Base-by-base conservation (phyloP, 2,113 vertebrate genomes). In the Myodes glareolus region DNA sequence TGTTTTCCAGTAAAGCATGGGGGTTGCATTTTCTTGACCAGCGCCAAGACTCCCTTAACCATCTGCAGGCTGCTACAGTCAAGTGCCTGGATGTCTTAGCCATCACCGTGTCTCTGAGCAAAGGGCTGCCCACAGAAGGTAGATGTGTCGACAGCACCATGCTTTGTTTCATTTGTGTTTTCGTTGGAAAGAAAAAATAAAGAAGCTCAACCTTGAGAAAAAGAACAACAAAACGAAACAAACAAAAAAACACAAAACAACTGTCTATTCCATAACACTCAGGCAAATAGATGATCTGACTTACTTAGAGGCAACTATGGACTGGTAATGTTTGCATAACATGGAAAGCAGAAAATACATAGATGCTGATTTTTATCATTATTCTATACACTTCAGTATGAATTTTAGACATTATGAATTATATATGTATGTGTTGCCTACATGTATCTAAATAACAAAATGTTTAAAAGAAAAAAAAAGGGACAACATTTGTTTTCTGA, bases 361-460 rank as follows among this genome's bases (percentile, higher is more conserved):
- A 33, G n/a, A 72, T 29, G 16, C 65, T 94, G 91, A 85, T 95
- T 93, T 77, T 78, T 80, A 91, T 94, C 80, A 89, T n/a, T 95
- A 47, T 92, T 92, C 72, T 84, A 58, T 75, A 88, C 92, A 88
- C 47, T 67, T 2, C 36, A 88, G 52, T 81, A 33, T 52, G 2
- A 31, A 77, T 33, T 92, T 76, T 55, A 95, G 45, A 27, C 33
- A 16, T 50, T 72, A 21, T 47, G 36, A 42, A 39, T 42, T 36
- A 73, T 39, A 61, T 52, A 9, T 65, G 45, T 81, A 25, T 36
- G 88, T 17, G 80, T 61, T 85, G n/a, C 89, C 81, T 67, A 8
- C 17, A 33, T 58, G 25, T 45, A 7, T 76, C 52, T 42, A 16
- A 47, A 33, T 78, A 45, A 84, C 63, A 4, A 63, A 45, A 68